phyloP scores from a whole-genome alignment of 2,888 invertebrate species.

The Lepidochitona cinerea region DNA sequence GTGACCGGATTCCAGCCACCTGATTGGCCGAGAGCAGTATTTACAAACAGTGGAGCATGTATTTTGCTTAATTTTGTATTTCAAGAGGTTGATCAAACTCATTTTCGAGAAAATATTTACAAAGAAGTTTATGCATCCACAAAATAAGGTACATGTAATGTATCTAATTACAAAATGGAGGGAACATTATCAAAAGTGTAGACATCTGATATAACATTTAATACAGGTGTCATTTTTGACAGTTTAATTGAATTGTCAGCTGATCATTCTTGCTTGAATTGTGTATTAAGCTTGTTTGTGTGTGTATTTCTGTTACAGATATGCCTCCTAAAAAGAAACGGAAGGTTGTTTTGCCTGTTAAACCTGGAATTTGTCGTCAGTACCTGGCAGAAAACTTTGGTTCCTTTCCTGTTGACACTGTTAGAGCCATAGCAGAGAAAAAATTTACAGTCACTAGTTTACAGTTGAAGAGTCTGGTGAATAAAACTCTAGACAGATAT shows the following conservation, averaged over 20 bases:
- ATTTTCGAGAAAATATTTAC: neutral
- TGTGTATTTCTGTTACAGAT: neutral
- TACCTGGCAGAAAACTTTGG: neutral
- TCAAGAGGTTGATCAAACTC: neutral
- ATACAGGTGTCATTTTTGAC: neutral
- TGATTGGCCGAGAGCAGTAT: neutral
- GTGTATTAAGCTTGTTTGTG: neutral
- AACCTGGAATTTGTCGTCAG: constrained; percentile 5
- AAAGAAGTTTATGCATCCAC: neutral
- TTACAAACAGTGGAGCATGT: constrained; percentile 4
- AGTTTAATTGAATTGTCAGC: neutral
- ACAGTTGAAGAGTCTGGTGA: neutral
- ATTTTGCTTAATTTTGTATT: neutral
- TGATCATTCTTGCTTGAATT: neutral
- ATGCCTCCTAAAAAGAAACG: neutral
- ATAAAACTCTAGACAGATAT: neutral
- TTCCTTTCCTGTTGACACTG: neutral
- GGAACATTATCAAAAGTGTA: no score
- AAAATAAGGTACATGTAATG: neutral
- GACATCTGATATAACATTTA: neutral
- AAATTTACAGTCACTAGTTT: neutral
- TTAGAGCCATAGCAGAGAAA: constrained; percentile 1
- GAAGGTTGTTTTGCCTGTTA: neutral
- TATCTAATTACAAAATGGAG: no score
- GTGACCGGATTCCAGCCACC: constrained; percentile 1